Conservation (phyloP, 1,140 invertebrate species). For the Diachasmimorpha longicaudata region DNA sequence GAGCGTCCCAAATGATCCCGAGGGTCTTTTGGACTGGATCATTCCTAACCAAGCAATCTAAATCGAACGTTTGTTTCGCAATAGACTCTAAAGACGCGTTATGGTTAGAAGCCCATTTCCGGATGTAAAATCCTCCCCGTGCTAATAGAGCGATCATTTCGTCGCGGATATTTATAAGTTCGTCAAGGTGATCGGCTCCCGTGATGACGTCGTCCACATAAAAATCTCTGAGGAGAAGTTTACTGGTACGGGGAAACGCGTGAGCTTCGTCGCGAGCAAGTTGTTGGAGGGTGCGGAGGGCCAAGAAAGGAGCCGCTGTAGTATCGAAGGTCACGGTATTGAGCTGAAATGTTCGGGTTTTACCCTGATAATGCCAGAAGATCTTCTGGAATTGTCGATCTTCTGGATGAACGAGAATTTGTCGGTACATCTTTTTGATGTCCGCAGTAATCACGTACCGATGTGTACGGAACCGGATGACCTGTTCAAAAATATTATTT, state of each 20-base stretch:
- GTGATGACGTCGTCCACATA: slow-evolving; percentile 60
- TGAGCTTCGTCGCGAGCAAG: slow-evolving; percentile 43
- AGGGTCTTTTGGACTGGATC: slow-evolving; percentile 15
- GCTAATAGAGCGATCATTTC: slow-evolving; percentile 35
- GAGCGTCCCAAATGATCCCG: slow-evolving; percentile 21
- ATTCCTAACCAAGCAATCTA: neutral
- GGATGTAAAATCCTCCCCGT: slow-evolving; percentile 40
- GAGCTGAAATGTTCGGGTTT: slow-evolving; percentile 3
- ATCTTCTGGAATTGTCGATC: slow-evolving; percentile 49
- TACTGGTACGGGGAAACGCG: slow-evolving; percentile 37
- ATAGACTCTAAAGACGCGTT: neutral
- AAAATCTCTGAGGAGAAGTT: slow-evolving; percentile 42
- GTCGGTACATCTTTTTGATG: slow-evolving; percentile 56
- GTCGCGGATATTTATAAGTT: slow-evolving; percentile 37
- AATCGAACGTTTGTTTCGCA: neutral
- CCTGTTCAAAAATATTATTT: slow-evolving; percentile 13
- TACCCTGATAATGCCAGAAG: slow-evolving; percentile 38
- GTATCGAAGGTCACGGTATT: slow-evolving; percentile 50
- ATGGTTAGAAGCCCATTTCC: slow-evolving; percentile 46
- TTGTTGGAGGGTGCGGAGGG: slow-evolving; percentile 47
- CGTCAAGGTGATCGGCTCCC: slow-evolving; percentile 44
- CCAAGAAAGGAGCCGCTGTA: slow-evolving; percentile 49
- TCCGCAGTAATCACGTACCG: slow-evolving; percentile 45
- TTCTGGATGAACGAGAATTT: slow-evolving; percentile 40
- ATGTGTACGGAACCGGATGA: slow-evolving; percentile 41